Evolutionary conservation across 2,797 vertebrate species (phyloP), one percentile per base, ranked within the genome.

Genomic region (Adrianichthys oophorus): DNA sequence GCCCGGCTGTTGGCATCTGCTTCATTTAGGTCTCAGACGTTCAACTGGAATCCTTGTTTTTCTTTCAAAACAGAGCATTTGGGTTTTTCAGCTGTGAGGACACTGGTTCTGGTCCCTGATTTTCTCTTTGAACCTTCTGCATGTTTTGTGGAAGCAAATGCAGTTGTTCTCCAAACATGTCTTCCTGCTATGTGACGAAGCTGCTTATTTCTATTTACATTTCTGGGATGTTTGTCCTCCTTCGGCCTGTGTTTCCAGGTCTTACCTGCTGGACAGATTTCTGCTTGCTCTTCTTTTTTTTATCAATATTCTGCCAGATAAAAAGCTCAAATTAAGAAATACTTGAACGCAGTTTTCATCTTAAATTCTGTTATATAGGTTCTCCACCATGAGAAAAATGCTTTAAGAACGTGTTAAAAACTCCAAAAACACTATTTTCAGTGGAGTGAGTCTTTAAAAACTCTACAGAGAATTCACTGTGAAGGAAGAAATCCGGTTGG

Each of bases 61-160:
- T 71, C 78, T 87, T 82, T 83, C 75, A 85, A 59, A 86, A 63
- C 65, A 62, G 75, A 88, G 84, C 84, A 81, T 86, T 87, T 71
- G 14, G 55, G 52, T 78, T 64, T 42, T 13, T 56, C 21, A 18
- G 62, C 43, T 7, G 59, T 16, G 18, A 59, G 43, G 23, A 26
- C 18, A 51, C 17, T 1, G 0, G 60, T 52, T 49, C 29, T 51
- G 48, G 7, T 54, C 29, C 45, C 29, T 2, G 29, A 10, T 8
- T 8, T 10, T 32, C 7, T 0, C 29, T 32, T 12, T 32, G 8
- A 32, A 32, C 29, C 29, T 32, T 32, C 29, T 32, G 2, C 8
- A 8, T 32, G 29, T n/a, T 32, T 32, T 32, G 26, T 29, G 26
- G 26, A 29, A 29, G 26, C 26, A 7, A 29, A 29, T 1, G 29